Evolutionary conservation across 1,140 invertebrate genomes (phyloP).

Genomic region (Catajapyx aquilonaris): DNA sequence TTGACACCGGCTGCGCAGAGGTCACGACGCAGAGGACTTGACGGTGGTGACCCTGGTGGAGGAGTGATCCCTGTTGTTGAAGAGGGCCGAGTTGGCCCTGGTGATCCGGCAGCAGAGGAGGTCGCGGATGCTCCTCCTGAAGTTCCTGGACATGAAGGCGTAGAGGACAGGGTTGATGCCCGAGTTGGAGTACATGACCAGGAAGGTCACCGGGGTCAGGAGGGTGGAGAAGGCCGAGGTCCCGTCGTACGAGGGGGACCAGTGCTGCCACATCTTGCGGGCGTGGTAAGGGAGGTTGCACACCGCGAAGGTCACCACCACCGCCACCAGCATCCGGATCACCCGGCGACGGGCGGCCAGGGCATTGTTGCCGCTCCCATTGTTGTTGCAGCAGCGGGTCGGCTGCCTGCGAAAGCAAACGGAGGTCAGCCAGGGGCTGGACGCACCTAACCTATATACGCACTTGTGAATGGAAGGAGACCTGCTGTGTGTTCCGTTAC

Average conservation of each 20-base stretch:
- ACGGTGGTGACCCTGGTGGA: too few species aligned
- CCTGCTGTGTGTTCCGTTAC: too few species aligned
- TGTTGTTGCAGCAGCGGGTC: too few species aligned
- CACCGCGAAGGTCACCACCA: conserved; percentile 58
- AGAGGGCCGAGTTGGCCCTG: too few species aligned
- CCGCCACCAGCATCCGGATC: conserved; percentile 52
- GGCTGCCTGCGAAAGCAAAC: too few species aligned
- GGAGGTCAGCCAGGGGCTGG: too few species aligned
- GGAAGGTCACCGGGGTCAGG: conserved; percentile 58
- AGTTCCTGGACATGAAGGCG: conserved; percentile 51
- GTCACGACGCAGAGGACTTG: too few species aligned
- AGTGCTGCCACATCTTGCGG: conserved; percentile 56
- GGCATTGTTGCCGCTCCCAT: conserved; percentile 8
- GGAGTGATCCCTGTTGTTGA: too few species aligned
- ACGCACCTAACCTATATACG: too few species aligned
- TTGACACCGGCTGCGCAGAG: too few species aligned
- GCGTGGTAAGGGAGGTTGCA: conserved; percentile 70
- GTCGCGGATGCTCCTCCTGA: conserved; percentile 21
- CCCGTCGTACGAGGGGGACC: conserved; percentile 36
- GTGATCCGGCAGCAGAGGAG: too few species aligned
- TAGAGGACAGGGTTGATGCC: conserved; percentile 67
- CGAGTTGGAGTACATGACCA: conserved; percentile 65
- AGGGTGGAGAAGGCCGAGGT: conserved; percentile 43
- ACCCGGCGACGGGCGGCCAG: conserved; percentile 20
- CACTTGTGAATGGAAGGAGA: too few species aligned